Conservation (phyloP, 92 coral and sea anemone genomes). For the Metridium senile region DNA sequence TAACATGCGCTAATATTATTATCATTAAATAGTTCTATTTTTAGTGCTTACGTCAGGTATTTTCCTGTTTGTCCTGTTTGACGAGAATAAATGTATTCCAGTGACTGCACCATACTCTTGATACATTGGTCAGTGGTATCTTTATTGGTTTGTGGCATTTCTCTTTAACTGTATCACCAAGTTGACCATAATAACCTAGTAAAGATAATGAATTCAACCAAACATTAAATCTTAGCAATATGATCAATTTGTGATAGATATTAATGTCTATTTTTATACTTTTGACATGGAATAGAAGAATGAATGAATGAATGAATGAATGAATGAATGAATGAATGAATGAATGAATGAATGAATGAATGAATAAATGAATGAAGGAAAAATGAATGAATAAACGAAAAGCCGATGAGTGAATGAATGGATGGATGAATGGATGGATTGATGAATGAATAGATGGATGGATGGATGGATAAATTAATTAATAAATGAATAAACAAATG, state of each 20-base stretch:
- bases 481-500: background rate
- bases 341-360: background rate
- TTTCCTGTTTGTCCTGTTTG: background rate
- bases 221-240: no score
- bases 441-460: background rate
- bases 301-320: background rate
- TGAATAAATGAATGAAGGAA: background rate
- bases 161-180: constrained; percentile 71
- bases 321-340: no score
- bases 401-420: constrained; percentile 2
- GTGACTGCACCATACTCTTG: constrained; percentile 45
- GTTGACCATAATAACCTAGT: constrained; percentile 86
- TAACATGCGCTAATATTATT: no score
- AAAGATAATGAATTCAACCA: constrained; percentile 1
- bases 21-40: background rate
- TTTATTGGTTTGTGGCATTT: constrained; percentile 55
- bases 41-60: background rate
- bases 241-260: no score
- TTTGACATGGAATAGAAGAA: background rate
- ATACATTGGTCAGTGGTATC: constrained; percentile 21
- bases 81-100: constrained; percentile 46
- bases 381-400: background rate
- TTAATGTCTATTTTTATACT: no score
- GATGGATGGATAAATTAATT: background rate
- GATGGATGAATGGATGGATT: background rate